Evolutionary conservation across 2,888 invertebrate genomes (phyloP), one percentile per base, ranked within the genome.

Genomic region (Candidula unifasciata): DNA sequence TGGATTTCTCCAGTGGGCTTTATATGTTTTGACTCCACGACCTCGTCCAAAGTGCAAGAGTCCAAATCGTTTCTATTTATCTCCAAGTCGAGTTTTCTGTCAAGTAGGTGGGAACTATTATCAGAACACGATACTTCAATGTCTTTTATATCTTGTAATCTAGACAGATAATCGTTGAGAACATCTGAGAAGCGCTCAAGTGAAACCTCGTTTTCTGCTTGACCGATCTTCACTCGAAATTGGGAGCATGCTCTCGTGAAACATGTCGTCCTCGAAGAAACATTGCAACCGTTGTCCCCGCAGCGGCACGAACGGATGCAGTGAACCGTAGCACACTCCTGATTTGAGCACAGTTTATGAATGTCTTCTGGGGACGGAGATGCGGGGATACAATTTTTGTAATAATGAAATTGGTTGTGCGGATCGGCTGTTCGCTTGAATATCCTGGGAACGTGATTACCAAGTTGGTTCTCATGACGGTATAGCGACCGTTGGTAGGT

Each of bases 291-390:
- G n/a, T 60, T 6, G 16, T 27, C 37, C 6, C n/a, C 21, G 52
- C 52, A 69, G 18, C 3, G 30, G 33, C 69, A 57, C 3, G 80
- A 54, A 16, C 30, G 69, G 0, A 80, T 21, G n/a, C 80, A 80
- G 16, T 80, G 69, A 80, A 80, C 30, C 3, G 33, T 54, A 21
- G 27, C 33, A 54, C 80, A 80, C 2, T 80, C 69, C 2, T 80
- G 44, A 54, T 69, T 44, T 6, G 27, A 2, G 24, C 69, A 80
- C 16, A 80, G 80, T 69, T 69, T 68, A 30, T 30, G 69, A 54
- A 80, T 60, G 21, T 80, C 69, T 18, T 13, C 35, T 21, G 52
- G 52, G 44, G 80, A 80, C 8, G 80, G 80, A 24, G 27, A 6
- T 24, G 80, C 54, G 8, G 33, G 8, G 54, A 68, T 21, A 64